These are phyloP conservation scores for Drosophila gaucha DNA, from an alignment of 2,888 invertebrate species.

Conservation along the genomic window DNA sequence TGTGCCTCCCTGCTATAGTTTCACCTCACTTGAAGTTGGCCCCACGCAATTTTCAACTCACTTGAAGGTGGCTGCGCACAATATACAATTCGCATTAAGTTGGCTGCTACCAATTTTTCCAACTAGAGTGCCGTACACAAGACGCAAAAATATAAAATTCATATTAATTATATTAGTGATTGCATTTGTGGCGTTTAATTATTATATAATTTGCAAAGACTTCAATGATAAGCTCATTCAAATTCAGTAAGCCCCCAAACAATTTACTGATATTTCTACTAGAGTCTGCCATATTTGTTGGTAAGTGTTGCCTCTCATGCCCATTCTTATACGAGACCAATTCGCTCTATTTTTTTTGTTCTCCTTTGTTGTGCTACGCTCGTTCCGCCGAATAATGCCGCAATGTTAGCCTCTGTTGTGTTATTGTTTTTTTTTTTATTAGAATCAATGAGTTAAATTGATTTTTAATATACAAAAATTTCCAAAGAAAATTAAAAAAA, in stretches of 20 bases:
- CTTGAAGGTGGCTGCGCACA: constrained; percentile 31
- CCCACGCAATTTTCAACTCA: background rate
- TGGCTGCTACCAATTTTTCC: constrained; percentile 31
- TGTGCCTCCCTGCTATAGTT: constrained; percentile 1
- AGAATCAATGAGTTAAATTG: background rate
- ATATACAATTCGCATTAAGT: constrained; percentile 18
- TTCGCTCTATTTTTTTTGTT: constrained; percentile 25
- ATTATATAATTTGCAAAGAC: background rate
- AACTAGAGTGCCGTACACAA: constrained; percentile 18
- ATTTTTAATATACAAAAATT: background rate
- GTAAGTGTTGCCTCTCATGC: constrained; percentile 18
- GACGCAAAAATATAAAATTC: background rate
- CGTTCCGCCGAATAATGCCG: constrained; percentile 17
- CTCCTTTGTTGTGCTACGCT: constrained; percentile 52
- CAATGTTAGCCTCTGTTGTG: constrained; percentile 1
- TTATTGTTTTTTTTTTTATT: background rate
- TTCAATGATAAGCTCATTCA: constrained; percentile 25
- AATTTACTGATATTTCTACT: constrained; percentile 9
- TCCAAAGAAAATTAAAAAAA: background rate
- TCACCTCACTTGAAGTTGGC: constrained; percentile 26
- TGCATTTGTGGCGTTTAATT: background rate
- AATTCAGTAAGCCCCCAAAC: constrained; percentile 2
- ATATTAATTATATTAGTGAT: background rate
- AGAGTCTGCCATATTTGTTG: constrained; percentile 25
- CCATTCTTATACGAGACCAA: constrained; percentile 17